These are phyloP conservation scores for Uloborus plumipes DNA, from an alignment of 2,888 invertebrate species.

Conservation along the genomic window DNA sequence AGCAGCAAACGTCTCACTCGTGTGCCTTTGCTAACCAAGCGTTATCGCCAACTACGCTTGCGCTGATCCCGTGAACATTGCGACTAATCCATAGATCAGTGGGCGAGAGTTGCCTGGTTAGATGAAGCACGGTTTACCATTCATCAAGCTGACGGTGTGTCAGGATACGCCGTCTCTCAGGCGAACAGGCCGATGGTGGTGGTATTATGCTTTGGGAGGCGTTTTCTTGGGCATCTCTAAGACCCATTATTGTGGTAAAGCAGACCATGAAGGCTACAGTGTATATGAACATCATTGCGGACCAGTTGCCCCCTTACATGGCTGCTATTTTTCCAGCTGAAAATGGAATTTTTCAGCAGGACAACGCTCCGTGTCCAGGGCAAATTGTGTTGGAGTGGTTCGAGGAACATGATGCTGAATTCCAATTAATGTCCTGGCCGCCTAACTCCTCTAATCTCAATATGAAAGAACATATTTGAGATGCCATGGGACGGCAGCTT, in stretches of 20 bases:
- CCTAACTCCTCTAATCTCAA: not conserved
- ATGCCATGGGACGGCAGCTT: not conserved
- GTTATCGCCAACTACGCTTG: not conserved
- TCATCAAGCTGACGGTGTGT: not conserved
- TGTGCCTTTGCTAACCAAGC: not conserved
- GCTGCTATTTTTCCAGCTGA: not conserved
- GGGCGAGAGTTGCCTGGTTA: constrained; percentile 2
- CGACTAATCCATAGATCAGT: not conserved
- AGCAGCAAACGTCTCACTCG: not conserved
- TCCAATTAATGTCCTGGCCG: no score
- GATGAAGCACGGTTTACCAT: constrained; percentile 1
- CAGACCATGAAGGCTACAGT: constrained; percentile 1
- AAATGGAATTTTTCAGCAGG: not conserved
- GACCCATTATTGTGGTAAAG: not conserved
- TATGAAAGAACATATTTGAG: not conserved
- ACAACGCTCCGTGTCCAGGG: not conserved
- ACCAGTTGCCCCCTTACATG: constrained; percentile 9
- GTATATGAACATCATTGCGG: constrained; percentile 4
- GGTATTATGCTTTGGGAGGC: no score
- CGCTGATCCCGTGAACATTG: not conserved
- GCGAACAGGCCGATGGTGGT: constrained; percentile 3
- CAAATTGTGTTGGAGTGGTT: constrained; percentile 4
- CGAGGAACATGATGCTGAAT: no score
- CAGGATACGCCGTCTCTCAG: constrained; percentile 4
- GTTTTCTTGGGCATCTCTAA: no score